These are phyloP conservation scores for Neotragus pygmaeus DNA, from an alignment of 2,113 vertebrate genomes.

Conservation along the genomic window DNA sequence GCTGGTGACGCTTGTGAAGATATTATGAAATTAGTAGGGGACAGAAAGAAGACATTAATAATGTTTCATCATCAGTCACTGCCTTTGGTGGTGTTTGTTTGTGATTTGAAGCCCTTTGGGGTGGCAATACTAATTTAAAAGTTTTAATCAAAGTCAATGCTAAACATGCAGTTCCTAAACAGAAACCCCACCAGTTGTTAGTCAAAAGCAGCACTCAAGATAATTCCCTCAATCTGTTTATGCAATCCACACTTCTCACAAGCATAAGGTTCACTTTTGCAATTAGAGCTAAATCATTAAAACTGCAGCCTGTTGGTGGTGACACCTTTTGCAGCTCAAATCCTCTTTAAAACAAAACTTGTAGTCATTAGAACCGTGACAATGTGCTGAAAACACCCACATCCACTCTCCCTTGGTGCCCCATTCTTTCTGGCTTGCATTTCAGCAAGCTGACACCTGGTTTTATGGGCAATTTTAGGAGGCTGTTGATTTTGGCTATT, in stretches of 20 bases:
- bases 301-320: not conserved
- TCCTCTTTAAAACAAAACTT: conserved; percentile 26
- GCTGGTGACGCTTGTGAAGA: not conserved
- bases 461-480: not conserved
- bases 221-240: conserved; percentile 42
- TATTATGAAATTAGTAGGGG: not conserved
- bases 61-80: not conserved
- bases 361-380: not conserved
- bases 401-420: not conserved
- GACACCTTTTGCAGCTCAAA: conserved; percentile 26
- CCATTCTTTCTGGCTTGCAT: not conserved
- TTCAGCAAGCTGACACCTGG: not conserved
- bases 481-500: not conserved
- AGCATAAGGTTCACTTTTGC: conserved; percentile 51
- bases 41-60: not conserved
- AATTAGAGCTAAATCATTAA: conserved; percentile 58
- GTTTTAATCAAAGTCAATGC: not conserved
- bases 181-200: conserved; percentile 39
- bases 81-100: not conserved
- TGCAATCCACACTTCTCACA: not conserved
- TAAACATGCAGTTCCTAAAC: conserved; percentile 6
- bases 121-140: not conserved
- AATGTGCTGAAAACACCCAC: conserved; percentile 30
- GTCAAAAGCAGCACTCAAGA: conserved; percentile 6
- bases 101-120: not conserved